Base-by-base conservation (phyloP, 1,140 invertebrate genomes). In the Geopemphigus sp. region DNA sequence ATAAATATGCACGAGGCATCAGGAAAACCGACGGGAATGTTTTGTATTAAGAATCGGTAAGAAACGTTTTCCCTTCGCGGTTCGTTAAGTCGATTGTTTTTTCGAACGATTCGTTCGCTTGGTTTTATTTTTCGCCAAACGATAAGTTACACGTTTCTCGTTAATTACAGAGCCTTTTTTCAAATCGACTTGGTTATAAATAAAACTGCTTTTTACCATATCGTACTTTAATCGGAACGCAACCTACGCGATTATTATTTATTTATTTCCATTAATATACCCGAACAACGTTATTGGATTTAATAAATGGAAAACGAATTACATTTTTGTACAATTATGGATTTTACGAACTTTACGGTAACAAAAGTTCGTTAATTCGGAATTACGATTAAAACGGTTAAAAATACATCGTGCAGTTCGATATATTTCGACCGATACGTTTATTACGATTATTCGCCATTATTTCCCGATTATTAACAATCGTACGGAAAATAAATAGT, bases 51-150 rank as follows among this genome's bases (percentile, higher is more conserved):
- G n/a, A 45, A 45, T 15, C 11, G 32, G 8, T 8, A 39, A 39
- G 14, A 24, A 68, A 68, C n/a, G 39, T 14, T 47, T 47, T 26
- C 45, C 19, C 3, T 68, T 12, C 12, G 14, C 14, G 5, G n/a
- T 47, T 68, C 45, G 22, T 47, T 68, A 47, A 17, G 22, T 45
- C 22, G 45, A 66, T 66, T 66, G 64, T 47, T 47, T 22, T 66
- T 15, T 22, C 12, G 14, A 47, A 66, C 63, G 32, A 45, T 45
- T 45, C n/a, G 29, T 64, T 64, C 8, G 32, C 32, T 39, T 39
- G n/a, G n/a, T n/a, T n/a, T 39, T 39, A 39, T 39, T 39, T 39
- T 39, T 68, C 32, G 45, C 22, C 47, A n/a, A 68, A 14, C n/a
- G 39, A 29, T 64, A 32, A 66, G 45, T 45, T 66, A 5, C 39